Base-by-base conservation (phyloP, 1,140 invertebrate species). In the Globodera rostochiensis region DNA sequence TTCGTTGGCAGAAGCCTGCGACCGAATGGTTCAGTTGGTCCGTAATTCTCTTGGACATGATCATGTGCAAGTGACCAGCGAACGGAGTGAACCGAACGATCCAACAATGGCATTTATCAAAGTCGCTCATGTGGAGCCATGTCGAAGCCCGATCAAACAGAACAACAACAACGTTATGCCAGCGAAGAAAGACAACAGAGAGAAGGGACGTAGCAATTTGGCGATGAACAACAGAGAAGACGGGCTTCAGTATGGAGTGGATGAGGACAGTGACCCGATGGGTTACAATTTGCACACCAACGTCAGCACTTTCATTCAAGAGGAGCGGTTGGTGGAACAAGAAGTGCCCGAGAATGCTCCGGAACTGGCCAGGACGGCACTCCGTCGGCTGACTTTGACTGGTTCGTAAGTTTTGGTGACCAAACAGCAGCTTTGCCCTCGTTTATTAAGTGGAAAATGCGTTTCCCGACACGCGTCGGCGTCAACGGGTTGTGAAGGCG, bases 1-100 rank as follows among this genome's bases (percentile, higher is more conserved):
- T 4, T 94, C 94, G 2, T 91, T 98, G 6, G 94, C 95, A 80
- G 96, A 98, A 91, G 95, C 97, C 80, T 96, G 95, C 4, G 95
- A 97, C 87, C 92, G 95, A 75, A 91, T 93, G 21, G 73, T 87
- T 7, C 74, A 87, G 86, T 53, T 70, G 8, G 64, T 86, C 3
- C 69, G 85, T 36, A 60, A 84, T 21, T 36, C 81, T 11, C 76
- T 87, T 13, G 82, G 87, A 0, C 85, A 87, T 64, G 87, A 88
- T 74, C 70, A 78, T n/a, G 86, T 87, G 7, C 74, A 87, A 80
- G 57, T 88, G 8, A 50, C 86, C 77, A 86, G 60, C 45, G 50
- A 50, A 84, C 73, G 79, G 80, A 50, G 9, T 71, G 77, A 75
- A 60, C 6, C 50, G 36, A 25, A 73, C 97, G 77, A 97, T 91